Conservation (phyloP, 2,113 vertebrate genomes). For the Platichthys stellatus region DNA sequence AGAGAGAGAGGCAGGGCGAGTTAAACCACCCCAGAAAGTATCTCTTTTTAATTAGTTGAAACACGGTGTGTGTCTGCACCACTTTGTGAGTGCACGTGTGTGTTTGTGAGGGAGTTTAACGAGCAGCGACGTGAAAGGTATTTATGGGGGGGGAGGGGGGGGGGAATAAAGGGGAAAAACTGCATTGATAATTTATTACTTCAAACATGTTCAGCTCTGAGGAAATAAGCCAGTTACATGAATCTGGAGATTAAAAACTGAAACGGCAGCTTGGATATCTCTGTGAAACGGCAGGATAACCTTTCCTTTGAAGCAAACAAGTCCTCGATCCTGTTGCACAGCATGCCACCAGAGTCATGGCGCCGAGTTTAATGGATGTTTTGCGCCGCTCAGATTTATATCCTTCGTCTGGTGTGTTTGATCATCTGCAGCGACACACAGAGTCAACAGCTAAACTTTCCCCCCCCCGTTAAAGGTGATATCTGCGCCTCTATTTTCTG, state of each 20-base stretch:
- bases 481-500: constrained; percentile 23
- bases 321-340: constrained; percentile 31
- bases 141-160: neutral
- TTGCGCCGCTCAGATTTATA: constrained; percentile 32
- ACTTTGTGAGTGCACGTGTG: neutral
- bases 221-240: constrained; percentile 36
- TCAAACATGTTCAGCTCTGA: constrained; percentile 41
- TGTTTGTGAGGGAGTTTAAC: constrained; percentile 5
- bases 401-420: constrained; percentile 43
- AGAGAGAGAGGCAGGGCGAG: neutral
- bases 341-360: constrained; percentile 35
- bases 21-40: constrained; percentile 22
- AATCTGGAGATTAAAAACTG: constrained; percentile 44
- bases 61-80: neutral
- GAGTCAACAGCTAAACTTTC: constrained; percentile 23
- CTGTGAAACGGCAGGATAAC: constrained; percentile 24
- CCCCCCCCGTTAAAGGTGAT: constrained; percentile 25
- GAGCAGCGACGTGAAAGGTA: constrained; percentile 33
- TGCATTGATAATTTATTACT: constrained; percentile 55
- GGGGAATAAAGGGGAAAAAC: neutral
- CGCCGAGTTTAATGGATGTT: constrained; percentile 45
- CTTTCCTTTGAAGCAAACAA: constrained; percentile 48
- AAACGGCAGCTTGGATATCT: constrained; percentile 37
- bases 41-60: constrained; percentile 39
- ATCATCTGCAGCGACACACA: constrained; percentile 35